A percentile compares a stretch with the other conserved stretches of the same genome.
These are phyloP conservation scores for Aleiodes testaceus DNA, from an alignment of 2,888 invertebrate species.

Conservation along the genomic window DNA sequence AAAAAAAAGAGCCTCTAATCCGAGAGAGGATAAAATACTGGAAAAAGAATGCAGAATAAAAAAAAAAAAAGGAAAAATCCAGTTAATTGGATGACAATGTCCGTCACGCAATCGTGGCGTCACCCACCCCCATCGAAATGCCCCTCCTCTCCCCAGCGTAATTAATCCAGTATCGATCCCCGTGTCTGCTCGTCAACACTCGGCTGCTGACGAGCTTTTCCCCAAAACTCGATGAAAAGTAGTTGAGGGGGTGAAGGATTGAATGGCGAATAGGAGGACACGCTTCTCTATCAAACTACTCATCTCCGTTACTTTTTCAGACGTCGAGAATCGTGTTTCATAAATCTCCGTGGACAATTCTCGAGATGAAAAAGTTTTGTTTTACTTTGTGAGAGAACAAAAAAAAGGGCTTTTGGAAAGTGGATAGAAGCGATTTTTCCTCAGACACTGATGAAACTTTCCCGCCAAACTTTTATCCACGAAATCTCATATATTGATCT, in stretches of 20 bases:
- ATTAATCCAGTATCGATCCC: constrained; percentile 40
- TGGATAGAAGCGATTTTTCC: constrained; percentile 37
- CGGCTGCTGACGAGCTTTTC: constrained; percentile 21
- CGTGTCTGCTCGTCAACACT: constrained; percentile 35
- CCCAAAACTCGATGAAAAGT: constrained; percentile 21
- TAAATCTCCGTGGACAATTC: constrained; percentile 26
- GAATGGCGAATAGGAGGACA: neutral
- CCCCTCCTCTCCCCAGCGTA: constrained; percentile 4
- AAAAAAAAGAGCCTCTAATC: too few species aligned
- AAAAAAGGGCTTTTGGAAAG: neutral
- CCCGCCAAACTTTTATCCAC: constrained; percentile 28
- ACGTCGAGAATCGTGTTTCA: constrained; percentile 30
- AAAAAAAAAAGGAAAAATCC: constrained; percentile 1
- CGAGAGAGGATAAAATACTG: neutral
- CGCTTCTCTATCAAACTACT: neutral
- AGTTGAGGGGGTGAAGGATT: neutral
- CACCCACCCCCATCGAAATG: neutral
- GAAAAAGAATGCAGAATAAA: too few species aligned
- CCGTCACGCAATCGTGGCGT: constrained; percentile 36
- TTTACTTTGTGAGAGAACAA: neutral
- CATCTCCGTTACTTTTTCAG: neutral
- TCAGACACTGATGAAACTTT: constrained; percentile 39
- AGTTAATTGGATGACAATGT: constrained; percentile 41
- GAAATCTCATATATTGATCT: constrained; percentile 4
- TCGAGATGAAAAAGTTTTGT: constrained; percentile 21